Evolutionary conservation across 2,797 vertebrate genomes (phyloP).

Genomic region (Etheostoma perlongum): DNA sequence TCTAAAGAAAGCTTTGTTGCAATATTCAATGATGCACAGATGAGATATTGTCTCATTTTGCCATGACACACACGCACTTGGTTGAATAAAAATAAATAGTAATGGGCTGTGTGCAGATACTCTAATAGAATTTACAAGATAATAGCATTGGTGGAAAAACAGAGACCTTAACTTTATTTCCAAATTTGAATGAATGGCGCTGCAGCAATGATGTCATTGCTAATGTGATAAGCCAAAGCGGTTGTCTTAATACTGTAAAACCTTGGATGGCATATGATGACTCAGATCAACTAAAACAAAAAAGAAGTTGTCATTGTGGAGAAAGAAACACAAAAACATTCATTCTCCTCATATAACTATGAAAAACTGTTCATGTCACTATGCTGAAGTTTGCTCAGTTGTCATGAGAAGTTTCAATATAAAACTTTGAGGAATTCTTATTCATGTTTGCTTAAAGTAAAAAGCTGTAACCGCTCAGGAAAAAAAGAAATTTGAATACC

Average conservation of each 20-base stretch:
- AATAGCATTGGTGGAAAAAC: constrained; percentile 67
- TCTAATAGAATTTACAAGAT: constrained; percentile 62
- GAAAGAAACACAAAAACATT: constrained; percentile 4
- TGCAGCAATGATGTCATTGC: constrained; percentile 57
- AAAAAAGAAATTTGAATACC: no score
- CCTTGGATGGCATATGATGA: constrained; percentile 44
- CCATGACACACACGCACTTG: constrained; percentile 33
- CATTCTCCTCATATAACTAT: not conserved
- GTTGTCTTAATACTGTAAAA: constrained; percentile 38
- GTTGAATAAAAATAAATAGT: constrained; percentile 53
- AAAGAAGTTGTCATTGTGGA: not conserved
- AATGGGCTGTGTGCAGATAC: constrained; percentile 37
- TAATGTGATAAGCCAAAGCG: constrained; percentile 58
- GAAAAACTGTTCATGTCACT: not conserved
- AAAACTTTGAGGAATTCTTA: no score
- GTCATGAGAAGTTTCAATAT: no score
- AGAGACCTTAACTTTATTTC: constrained; percentile 49
- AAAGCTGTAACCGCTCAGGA: no score
- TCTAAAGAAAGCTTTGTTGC: constrained; percentile 40
- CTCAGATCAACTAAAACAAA: constrained; percentile 34
- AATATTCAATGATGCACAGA: constrained; percentile 48
- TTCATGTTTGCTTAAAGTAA: no score
- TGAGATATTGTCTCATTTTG: constrained; percentile 56
- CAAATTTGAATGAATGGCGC: constrained; percentile 57
- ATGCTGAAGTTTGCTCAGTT: no score